phyloP scores from a whole-genome alignment of 2,888 invertebrate species.

The Colostygia pectinataria region DNA sequence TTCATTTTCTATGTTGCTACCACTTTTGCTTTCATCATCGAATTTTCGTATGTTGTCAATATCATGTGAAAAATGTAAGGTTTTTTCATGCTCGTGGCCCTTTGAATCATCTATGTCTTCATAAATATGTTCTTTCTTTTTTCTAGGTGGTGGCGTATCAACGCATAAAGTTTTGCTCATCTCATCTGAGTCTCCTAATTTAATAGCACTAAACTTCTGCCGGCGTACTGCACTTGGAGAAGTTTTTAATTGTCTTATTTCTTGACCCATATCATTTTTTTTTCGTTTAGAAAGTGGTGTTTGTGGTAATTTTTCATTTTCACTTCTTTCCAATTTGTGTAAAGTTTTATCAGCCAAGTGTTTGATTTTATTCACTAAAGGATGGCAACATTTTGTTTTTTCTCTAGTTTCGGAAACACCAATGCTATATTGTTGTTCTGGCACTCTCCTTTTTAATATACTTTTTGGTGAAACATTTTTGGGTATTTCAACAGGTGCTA shows the following conservation, averaged over 20 bases:
- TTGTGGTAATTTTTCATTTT: constrained; percentile 66
- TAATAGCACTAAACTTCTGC: constrained; percentile 77
- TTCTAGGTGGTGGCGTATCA: constrained; percentile 73
- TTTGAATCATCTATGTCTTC: constrained; percentile 83
- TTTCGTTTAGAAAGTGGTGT: constrained; percentile 66
- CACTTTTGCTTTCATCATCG: constrained; percentile 53
- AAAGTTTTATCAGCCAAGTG: constrained; percentile 85
- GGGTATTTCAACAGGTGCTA: constrained; percentile 59
- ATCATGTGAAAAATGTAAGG: constrained; percentile 75
- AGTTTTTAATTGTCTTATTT: constrained; percentile 83
- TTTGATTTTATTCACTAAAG: constrained; percentile 85
- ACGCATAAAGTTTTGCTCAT: constrained; percentile 74
- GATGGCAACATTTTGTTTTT: constrained; percentile 83
- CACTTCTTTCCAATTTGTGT: constrained; percentile 75
- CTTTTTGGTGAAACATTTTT: constrained; percentile 78
- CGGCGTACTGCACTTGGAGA: constrained; percentile 84
- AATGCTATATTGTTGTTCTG: constrained; percentile 66
- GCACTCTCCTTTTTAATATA: constrained; percentile 78
- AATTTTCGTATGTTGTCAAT: constrained; percentile 51
- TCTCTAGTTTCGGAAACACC: constrained; percentile 73
- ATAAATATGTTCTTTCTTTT: constrained; percentile 84
- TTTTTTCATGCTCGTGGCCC: constrained; percentile 62
- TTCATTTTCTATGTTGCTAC: constrained; percentile 72
- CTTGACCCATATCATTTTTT: constrained; percentile 81
- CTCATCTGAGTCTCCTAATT: constrained; percentile 77